These are phyloP conservation scores for Grallaria varia DNA, from an alignment of 2,113 vertebrate species.

Conservation along the genomic window DNA sequence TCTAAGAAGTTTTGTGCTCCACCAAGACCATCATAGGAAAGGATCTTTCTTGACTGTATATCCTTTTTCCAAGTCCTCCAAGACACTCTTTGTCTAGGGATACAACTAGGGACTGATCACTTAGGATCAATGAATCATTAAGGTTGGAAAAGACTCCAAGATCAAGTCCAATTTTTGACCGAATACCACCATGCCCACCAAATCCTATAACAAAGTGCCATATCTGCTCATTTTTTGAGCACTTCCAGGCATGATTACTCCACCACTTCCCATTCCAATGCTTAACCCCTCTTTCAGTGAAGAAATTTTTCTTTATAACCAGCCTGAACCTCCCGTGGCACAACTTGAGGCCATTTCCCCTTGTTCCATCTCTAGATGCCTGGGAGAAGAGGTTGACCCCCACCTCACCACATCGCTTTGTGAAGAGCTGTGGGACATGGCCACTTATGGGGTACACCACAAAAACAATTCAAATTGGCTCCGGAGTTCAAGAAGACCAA, in stretches of 20 bases:
- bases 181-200: not conserved
- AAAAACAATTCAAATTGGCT: not conserved
- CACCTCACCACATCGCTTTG: not conserved
- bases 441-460: not conserved
- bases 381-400: not conserved
- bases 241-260: rapidly evolving
- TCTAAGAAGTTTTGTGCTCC: not conserved
- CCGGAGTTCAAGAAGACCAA: not conserved
- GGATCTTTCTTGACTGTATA: not conserved
- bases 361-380: not conserved
- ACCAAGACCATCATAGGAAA: not conserved
- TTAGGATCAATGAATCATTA: not conserved
- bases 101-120: not conserved
- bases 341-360: not conserved
- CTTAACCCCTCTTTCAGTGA: not conserved
- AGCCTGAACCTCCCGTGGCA: not conserved
- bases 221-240: not conserved
- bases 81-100: not conserved
- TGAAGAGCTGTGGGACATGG: not conserved
- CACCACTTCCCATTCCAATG: not conserved
- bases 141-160: not conserved
- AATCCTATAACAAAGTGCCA: not conserved
- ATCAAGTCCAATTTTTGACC: not conserved
- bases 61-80: not conserved
- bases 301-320: not conserved